Evolutionary conservation across 2,797 vertebrate species (phyloP).

Genomic region (Semotilus atromaculatus): DNA sequence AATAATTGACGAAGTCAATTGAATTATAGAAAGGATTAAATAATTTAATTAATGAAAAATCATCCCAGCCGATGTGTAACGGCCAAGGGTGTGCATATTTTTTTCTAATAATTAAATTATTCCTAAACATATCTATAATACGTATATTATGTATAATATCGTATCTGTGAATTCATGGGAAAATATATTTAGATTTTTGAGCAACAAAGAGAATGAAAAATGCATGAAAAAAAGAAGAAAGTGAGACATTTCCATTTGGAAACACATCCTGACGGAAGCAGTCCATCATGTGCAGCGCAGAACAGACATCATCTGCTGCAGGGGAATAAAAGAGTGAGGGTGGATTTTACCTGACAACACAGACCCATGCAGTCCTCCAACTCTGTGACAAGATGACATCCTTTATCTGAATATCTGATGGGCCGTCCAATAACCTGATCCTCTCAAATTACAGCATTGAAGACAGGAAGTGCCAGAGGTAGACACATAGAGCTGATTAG

Average conservation of each 20-base stretch:
- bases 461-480: conserved; percentile 42
- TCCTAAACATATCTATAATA: too few species aligned
- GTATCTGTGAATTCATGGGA: background rate
- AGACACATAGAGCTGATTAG: conserved; percentile 46
- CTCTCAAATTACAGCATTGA: conserved; percentile 24
- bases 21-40: too few species aligned
- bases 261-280: conserved; percentile 36
- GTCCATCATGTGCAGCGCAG: conserved; percentile 40
- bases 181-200: background rate
- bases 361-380: conserved; percentile 28
- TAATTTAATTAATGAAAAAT: too few species aligned
- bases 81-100: too few species aligned
- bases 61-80: too few species aligned
- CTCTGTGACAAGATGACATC: conserved; percentile 49
- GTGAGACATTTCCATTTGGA: conserved; percentile 34
- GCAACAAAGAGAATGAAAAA: conserved; percentile 16
- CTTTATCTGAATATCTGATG: conserved; percentile 53
- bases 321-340: conserved; percentile 6
- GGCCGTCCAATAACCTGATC: conserved; percentile 38
- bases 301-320: conserved; percentile 24
- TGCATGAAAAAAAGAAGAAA: conserved; percentile 16
- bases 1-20: too few species aligned
- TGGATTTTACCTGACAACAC: conserved; percentile 38
- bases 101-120: too few species aligned
- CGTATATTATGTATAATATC: background rate